phyloP scores from a whole-genome alignment of 37 sponge, comb jelly and placozoan genomes.

The Oopsacas minuta region DNA sequence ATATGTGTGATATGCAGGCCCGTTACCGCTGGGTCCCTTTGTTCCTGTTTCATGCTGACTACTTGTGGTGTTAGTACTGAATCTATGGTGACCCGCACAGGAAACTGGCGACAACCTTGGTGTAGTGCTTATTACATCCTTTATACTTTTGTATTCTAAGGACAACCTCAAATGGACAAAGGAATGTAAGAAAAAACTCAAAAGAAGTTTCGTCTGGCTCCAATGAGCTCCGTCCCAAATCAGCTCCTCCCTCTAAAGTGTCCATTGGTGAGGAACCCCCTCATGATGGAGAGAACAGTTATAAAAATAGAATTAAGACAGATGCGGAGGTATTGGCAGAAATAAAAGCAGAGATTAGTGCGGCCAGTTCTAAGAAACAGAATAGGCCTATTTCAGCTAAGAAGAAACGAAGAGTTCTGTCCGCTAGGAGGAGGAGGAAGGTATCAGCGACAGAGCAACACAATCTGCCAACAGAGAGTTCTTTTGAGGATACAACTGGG shows the following conservation, averaged over 20 bases:
- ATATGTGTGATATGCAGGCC: too few relatives aligned
- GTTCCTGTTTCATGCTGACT: too few relatives aligned
- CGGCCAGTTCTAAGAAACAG: not conserved
- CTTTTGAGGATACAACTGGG: not conserved
- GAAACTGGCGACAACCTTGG: too few relatives aligned
- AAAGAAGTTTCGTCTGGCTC: not conserved
- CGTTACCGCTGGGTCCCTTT: too few relatives aligned
- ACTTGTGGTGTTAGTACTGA: too few relatives aligned
- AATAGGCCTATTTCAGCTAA: constrained; percentile 16
- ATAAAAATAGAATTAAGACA: not conserved
- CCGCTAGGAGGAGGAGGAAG: not conserved
- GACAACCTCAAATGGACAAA: too few relatives aligned
- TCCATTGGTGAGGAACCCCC: not conserved
- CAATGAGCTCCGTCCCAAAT: not conserved
- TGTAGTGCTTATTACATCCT: too few relatives aligned
- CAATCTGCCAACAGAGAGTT: not conserved
- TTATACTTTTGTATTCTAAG: too few relatives aligned
- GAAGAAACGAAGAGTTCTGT: not conserved
- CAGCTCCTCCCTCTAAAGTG: not conserved
- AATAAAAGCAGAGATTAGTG: not conserved
- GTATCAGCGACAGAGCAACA: not conserved
- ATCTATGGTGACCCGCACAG: too few relatives aligned
- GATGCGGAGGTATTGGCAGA: not conserved
- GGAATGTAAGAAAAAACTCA: not conserved
- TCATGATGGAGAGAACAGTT: not conserved